A percentile compares a stretch with the other conserved stretches of the same genome.
phyloP scores from a whole-genome alignment of 2,888 invertebrate genomes.

The Eretmocerus hayati region DNA sequence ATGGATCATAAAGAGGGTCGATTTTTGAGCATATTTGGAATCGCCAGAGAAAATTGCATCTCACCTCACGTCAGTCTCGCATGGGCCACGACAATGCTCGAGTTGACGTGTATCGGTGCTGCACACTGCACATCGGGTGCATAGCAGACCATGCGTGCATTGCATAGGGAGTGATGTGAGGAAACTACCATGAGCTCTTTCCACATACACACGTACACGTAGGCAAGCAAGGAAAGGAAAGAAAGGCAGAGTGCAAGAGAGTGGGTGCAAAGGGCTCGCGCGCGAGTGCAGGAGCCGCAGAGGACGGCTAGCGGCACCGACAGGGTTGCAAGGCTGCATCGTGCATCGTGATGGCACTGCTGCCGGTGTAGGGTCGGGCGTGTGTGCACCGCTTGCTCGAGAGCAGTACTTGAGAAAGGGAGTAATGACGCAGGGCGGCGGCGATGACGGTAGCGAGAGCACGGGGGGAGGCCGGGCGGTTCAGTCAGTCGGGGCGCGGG shows the following conservation, averaged over 20 bases:
- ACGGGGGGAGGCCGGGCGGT: not conserved
- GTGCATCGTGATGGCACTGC: not conserved
- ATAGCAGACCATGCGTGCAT: too few species aligned
- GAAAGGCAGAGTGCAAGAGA: not conserved
- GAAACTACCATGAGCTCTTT: too few species aligned
- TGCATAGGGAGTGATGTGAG: too few species aligned
- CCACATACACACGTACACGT: not conserved
- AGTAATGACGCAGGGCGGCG: slow-evolving; percentile 17
- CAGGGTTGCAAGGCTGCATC: not conserved
- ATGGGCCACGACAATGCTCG: too few species aligned
- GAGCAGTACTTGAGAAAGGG: slow-evolving; percentile 11
- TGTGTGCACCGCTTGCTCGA: too few species aligned
- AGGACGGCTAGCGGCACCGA: not conserved
- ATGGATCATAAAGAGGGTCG: too few species aligned
- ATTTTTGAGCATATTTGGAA: too few species aligned
- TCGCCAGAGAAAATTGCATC: too few species aligned
- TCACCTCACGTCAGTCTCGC: too few species aligned
- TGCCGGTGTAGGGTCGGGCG: not conserved
- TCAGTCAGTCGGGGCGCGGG: not conserved
- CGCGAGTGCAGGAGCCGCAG: not conserved
- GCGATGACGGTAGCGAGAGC: slow-evolving; percentile 1
- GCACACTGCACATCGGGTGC: too few species aligned
- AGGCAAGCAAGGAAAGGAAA: not conserved
- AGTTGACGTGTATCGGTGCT: too few species aligned
- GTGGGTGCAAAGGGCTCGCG: too few species aligned